Percentiles rank a stretch among this genome's conserved stretches.
Conservation (phyloP, 2,797 vertebrate genomes). For the Staurois parvus region DNA sequence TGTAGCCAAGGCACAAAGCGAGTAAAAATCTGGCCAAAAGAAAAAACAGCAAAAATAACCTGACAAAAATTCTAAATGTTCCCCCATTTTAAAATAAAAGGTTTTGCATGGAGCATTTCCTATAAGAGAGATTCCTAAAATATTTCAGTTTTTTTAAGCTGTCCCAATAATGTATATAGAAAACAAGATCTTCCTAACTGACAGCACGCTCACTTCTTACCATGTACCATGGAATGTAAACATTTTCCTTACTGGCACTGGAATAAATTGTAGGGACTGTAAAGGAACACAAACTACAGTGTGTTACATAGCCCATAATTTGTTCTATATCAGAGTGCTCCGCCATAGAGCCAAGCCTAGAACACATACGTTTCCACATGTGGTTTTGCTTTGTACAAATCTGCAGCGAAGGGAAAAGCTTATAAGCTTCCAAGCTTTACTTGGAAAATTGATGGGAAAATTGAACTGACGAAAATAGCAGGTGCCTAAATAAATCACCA, state of each 20-base stretch:
- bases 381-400: slow-evolving; percentile 46
- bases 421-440: slow-evolving; percentile 17
- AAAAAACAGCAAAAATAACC: too few relatives aligned
- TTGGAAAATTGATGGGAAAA: slow-evolving; percentile 54
- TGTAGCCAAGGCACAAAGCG: too few relatives aligned
- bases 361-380: slow-evolving; percentile 31
- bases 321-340: slow-evolving; percentile 3
- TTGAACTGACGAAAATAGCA: slow-evolving; percentile 54
- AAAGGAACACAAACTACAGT: slow-evolving; percentile 29
- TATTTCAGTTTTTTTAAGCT: neutral
- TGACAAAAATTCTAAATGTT: too few relatives aligned
- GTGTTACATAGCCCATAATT: neutral
- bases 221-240: slow-evolving; percentile 3
- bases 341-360: slow-evolving; percentile 17
- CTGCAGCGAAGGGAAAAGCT: slow-evolving; percentile 39
- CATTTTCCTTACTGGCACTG: neutral
- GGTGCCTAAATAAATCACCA: slow-evolving; percentile 49
- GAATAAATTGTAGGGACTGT: slow-evolving; percentile 12
- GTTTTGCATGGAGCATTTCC: too few relatives aligned
- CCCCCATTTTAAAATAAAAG: too few relatives aligned
- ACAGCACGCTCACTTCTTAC: neutral
- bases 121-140: too few relatives aligned
- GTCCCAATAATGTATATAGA: neutral
- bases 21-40: too few relatives aligned
- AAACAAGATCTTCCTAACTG: neutral